Percentiles rank a stretch among this genome's conserved stretches.
Conservation (phyloP, 2,113 vertebrate genomes). For the Ursus arctos region DNA sequence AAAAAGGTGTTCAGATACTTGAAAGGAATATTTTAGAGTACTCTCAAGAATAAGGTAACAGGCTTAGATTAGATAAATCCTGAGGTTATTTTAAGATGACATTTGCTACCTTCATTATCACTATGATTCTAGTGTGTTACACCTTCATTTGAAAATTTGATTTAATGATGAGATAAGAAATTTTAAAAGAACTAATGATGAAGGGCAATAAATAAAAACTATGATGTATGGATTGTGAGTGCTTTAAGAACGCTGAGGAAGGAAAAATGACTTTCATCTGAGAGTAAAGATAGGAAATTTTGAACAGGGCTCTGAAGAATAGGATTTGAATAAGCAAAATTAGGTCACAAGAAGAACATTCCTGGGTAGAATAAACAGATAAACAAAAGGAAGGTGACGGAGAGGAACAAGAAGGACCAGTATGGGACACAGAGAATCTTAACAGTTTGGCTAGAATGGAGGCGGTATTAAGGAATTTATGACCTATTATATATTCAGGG, state of each 20-base stretch:
- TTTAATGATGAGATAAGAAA: neutral
- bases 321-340: slow-evolving; percentile 11
- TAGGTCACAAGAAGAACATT: neutral
- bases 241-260: neutral
- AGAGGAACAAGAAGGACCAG: neutral
- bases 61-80: neutral
- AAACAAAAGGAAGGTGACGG: neutral
- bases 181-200: slow-evolving; percentile 41
- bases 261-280: slow-evolving; percentile 12
- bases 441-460: neutral
- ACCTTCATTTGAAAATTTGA: neutral
- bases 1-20: neutral
- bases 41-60: neutral
- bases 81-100: neutral
- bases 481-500: neutral
- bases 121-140: neutral
- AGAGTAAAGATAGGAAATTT: neutral
- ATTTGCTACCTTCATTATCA: neutral
- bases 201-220: slow-evolving; percentile 1
- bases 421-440: neutral
- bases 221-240: neutral
- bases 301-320: neutral
- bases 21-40: slow-evolving; percentile 46
- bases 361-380: neutral
- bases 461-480: neutral